Conservation (phyloP, 2,888 invertebrate species). For the Eudasyphora cyanicolor region DNA sequence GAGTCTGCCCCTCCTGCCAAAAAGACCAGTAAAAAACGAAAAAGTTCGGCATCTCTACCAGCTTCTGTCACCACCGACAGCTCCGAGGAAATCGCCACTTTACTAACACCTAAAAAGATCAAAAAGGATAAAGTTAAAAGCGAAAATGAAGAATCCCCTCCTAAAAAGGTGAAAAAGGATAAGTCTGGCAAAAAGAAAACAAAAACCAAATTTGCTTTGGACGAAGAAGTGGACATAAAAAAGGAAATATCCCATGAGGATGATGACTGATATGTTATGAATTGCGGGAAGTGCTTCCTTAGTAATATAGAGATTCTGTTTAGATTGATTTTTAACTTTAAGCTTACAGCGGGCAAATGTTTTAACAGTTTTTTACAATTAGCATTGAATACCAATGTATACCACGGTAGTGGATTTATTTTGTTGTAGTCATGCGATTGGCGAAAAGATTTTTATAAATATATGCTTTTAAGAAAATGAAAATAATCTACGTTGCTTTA, state of each 20-base stretch:
- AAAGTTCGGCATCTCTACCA: background rate
- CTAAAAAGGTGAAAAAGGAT: slow-evolving; percentile 45
- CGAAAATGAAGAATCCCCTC: background rate
- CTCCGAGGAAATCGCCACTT: background rate
- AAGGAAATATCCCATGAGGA: slow-evolving; percentile 7
- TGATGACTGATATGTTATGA: slow-evolving; percentile 15
- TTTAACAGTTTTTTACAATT: background rate
- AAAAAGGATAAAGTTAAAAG: slow-evolving; percentile 68
- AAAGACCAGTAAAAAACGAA: slow-evolving; percentile 48
- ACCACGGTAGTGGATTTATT: too few species aligned
- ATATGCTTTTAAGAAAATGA: too few species aligned
- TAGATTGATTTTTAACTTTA: slow-evolving; percentile 16
- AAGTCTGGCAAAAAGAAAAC: slow-evolving; percentile 43
- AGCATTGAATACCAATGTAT: slow-evolving; percentile 19
- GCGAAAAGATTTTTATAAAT: too few species aligned
- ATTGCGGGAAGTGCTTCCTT: background rate
- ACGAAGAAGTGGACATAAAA: slow-evolving; percentile 23
- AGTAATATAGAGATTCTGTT: background rate
- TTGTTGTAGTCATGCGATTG: too few species aligned
- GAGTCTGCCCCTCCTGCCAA: background rate
- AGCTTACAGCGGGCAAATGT: background rate
- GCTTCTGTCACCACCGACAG: background rate
- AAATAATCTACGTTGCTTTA: too few species aligned
- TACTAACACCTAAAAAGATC: slow-evolving; percentile 51
- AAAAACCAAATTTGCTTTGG: slow-evolving; percentile 23